Conservation (phyloP, 1,140 invertebrate genomes). For the Neodiprion fabricii region DNA sequence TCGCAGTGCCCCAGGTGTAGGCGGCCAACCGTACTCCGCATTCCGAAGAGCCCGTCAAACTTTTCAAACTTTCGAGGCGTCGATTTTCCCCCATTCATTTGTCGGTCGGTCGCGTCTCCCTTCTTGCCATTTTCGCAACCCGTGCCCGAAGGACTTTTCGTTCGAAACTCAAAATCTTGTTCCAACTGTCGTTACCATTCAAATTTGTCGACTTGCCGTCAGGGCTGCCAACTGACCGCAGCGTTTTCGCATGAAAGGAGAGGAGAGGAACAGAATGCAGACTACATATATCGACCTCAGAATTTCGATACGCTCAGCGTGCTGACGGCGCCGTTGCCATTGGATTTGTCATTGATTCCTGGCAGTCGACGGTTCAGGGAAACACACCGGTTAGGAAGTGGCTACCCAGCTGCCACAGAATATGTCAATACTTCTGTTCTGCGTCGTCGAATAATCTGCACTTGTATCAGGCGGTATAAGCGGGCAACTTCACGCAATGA, state of each 20-base stretch:
- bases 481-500: no score
- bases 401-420: slow-evolving; percentile 39
- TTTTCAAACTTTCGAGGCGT: no score
- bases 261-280: background rate
- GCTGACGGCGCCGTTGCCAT: slow-evolving; percentile 24
- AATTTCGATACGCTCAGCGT: no score
- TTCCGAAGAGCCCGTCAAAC: background rate
- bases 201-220: no score
- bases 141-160: no score
- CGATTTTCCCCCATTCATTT: no score
- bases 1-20: slow-evolving; percentile 43
- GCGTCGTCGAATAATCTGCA: background rate
- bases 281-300: no score
- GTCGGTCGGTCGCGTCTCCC: no score
- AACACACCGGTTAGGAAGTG: slow-evolving; percentile 50
- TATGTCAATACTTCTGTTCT: slow-evolving; percentile 48
- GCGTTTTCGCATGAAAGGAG: background rate
- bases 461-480: no score
- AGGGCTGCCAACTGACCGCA: background rate
- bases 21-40: slow-evolving; percentile 23
- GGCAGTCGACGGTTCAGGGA: slow-evolving; percentile 41
- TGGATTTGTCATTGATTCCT: slow-evolving; percentile 55
- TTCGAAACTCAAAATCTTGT: background rate
- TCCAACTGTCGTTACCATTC: background rate
- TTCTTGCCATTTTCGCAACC: no score